Base-by-base conservation (phyloP, 2,888 invertebrate genomes). In the Tachina lurida region DNA sequence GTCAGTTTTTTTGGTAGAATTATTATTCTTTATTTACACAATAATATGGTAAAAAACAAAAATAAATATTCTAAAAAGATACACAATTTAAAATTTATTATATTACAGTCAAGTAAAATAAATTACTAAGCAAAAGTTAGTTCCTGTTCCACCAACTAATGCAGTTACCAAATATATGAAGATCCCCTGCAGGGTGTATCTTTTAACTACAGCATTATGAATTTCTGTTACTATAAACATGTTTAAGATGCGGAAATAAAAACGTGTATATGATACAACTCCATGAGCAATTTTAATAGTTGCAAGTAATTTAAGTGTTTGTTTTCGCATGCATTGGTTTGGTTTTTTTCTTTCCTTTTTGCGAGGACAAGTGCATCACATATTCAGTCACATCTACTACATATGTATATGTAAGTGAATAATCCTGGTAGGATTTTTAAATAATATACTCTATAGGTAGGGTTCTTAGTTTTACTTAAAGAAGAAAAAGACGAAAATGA, bases 251-350 rank as follows among this genome's bases (percentile, higher is more conserved):
- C 10, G 9, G 17, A 52, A 39, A 52, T 47, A 45, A 31, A 45
- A 19, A 13, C 39, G 45, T 43, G 54, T 49, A 43, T 43, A 60
- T 68, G 43, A 54, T 54, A n/a, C 43, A 58, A 47, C 49, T 22
- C 31, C 41, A 81, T 68, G 74, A 68, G 52, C 31, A 68, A 74
- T 81, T 74, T 68, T 68, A 74, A 68, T 74, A 81, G 74, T 81
- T 81, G 45, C 68, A 68, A 74, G 74, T 75, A 68, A 68, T 74
- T 74, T 68, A 74, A 74, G 67, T 81, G 60, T 81, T 74, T 81
- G 43, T 60, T 54, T 81, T 81, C 67, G 67, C 74, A 39, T 81
- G 52, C 80, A 74, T 68, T 68, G 39, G 60, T 74, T 68, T 74
- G 22, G 52, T 19, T 56, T 63, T 71, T 41, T 22, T 43, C 5